Evolutionary conservation across 2,797 vertebrate species (phyloP), one percentile per base, ranked within the genome.

Genomic region (Cetoscarus ocellatus): DNA sequence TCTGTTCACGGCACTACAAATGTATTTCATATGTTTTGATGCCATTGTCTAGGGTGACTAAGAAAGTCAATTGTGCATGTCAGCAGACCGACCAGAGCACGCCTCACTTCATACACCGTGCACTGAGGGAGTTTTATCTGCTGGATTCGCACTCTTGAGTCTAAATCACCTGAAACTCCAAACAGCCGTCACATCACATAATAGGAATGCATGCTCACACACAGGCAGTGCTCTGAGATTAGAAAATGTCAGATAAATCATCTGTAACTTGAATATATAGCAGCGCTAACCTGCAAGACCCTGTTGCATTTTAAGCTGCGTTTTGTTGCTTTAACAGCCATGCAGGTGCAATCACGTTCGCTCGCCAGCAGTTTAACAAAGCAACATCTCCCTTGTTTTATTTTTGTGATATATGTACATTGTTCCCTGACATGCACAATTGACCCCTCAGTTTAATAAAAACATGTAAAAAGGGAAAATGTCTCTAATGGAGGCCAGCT

Each of bases 131-230:
- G 64, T 43, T 70, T 78, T 82, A 79, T 83, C 74, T 60, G 49
- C 65, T 48, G 48, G 80, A 61, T 38, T 80, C 47, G 61, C 77
- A 35, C 77, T 73, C 76, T 82, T 87, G 73, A 70, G 12, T 80
- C 70, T 76, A 61, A 85, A 79, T 84, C 80, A 83, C 79, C 79
- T 87, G 55, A 83, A 90, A 88, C 78, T 73, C 55, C 65, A 77
- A 88, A 86, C 80, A 77, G 70, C 68, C 43, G 0, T 43, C 67
- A 67, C 67, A 60, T 67, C 54, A 57, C 50, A 59, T 49, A 17
- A 53, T 48, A 56, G 59, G 59, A 73, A 81, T 49, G 27, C 43
- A 38, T 12, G 8, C 39, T 49, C 45, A 62, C 52, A 67, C 19
- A 53, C 35, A 73, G 47, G 4, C 10, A 48, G 13, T 3, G 11